Evolutionary conservation across 2,797 vertebrate genomes (phyloP).

Genomic region (Varecia variegata): DNA sequence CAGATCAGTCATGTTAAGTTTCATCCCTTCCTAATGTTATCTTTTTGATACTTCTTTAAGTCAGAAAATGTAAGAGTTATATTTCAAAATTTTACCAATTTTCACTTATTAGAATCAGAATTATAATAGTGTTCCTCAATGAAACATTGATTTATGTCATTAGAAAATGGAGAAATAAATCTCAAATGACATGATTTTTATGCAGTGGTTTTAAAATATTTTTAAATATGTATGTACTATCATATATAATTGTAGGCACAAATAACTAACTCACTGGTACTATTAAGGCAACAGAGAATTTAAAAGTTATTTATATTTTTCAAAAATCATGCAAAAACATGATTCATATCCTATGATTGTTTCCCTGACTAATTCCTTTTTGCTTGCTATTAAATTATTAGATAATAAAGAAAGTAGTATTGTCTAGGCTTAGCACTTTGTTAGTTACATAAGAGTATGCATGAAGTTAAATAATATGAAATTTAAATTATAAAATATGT

Average conservation of each 20-base stretch:
- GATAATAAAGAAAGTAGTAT: background rate
- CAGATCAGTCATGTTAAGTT: background rate
- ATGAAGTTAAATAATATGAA: background rate
- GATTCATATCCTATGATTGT: background rate
- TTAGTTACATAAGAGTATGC: background rate
- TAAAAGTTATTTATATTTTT: constrained; percentile 31
- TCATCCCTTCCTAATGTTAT: background rate
- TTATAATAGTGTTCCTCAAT: background rate
- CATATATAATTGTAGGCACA: background rate
- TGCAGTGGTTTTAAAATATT: background rate
- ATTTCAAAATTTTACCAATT: background rate
- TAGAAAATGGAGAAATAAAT: constrained; percentile 13
- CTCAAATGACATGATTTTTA: background rate
- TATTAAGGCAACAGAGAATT: constrained; percentile 8
- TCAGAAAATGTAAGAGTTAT: background rate
- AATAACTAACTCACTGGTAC: background rate
- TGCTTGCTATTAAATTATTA: background rate
- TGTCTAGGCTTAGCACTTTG: background rate
- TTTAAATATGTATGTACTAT: background rate
- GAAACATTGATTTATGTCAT: constrained; percentile 26
- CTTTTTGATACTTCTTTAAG: background rate
- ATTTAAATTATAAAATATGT: constrained; percentile 23
- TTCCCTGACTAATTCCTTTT: background rate
- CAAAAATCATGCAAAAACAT: background rate
- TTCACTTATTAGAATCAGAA: constrained; percentile 26